Conservation (phyloP, 2,797 vertebrate species). For the Cephalopachus bancanus region DNA sequence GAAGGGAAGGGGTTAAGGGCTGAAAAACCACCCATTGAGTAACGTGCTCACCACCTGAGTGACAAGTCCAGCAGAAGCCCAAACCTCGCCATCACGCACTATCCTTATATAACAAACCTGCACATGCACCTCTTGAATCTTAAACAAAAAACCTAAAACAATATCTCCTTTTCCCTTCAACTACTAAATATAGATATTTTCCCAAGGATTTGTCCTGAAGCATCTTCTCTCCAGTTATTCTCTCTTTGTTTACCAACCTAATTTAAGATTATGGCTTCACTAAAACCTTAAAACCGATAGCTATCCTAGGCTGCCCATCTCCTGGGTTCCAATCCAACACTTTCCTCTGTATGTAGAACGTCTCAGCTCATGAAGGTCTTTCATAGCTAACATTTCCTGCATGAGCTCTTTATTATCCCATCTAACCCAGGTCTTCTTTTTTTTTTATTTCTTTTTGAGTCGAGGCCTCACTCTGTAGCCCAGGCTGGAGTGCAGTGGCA, state of each 20-base stretch:
- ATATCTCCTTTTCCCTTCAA: background rate
- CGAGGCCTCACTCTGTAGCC: too few relatives aligned
- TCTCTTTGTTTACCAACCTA: background rate
- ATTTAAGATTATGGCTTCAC: background rate
- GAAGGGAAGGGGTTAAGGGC: too few relatives aligned
- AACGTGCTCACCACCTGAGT: too few relatives aligned
- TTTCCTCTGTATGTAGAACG: rapidly evolving
- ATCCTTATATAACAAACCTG: too few relatives aligned
- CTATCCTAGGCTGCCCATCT: too few relatives aligned
- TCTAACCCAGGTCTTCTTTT: background rate
- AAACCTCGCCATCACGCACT: too few relatives aligned
- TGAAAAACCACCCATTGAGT: too few relatives aligned
- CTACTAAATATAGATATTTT: background rate
- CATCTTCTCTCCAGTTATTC: background rate
- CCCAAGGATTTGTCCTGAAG: background rate
- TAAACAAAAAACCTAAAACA: too few relatives aligned
- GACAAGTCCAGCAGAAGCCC: too few relatives aligned
- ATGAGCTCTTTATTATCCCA: background rate
- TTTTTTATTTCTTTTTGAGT: background rate
- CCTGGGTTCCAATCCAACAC: rapidly evolving
- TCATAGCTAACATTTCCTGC: background rate
- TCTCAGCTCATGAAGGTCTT: background rate
- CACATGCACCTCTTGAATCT: too few relatives aligned
- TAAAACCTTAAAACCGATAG: background rate
- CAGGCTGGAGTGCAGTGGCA: too few relatives aligned